These are phyloP conservation scores for Centropus unirufus DNA, from an alignment of 2,113 vertebrate genomes.

Conservation along the genomic window DNA sequence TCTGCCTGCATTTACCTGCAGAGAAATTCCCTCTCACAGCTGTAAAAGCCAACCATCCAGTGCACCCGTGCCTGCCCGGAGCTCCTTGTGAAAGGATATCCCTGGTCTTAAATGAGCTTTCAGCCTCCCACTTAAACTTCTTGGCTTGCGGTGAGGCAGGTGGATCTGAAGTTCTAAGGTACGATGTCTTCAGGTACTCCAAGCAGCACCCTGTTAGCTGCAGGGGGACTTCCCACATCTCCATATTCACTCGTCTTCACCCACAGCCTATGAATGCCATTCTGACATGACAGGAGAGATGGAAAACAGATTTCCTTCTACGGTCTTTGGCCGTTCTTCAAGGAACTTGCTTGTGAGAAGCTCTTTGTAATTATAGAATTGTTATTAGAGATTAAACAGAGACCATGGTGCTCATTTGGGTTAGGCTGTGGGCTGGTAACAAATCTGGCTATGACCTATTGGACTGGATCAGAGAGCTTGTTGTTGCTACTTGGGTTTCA, in stretches of 20 bases:
- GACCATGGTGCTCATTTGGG: background rate
- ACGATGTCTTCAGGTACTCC: background rate
- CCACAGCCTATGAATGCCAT: background rate
- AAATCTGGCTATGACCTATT: background rate
- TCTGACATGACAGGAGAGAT: background rate
- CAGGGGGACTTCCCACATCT: background rate
- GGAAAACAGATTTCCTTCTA: background rate
- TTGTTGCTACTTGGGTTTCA: background rate
- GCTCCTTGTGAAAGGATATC: background rate
- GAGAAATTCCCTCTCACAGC: background rate
- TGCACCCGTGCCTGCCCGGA: background rate
- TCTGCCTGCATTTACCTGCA: background rate
- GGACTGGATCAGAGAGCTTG: background rate
- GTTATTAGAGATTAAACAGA: background rate
- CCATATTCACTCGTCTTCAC: background rate
- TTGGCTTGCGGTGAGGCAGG: slow-evolving; percentile 47
- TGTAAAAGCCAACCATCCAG: background rate
- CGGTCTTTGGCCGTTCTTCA: background rate
- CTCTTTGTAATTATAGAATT: background rate
- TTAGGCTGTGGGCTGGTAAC: background rate
- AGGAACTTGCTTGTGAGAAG: background rate
- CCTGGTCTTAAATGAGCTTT: slow-evolving; percentile 17
- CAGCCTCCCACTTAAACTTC: slow-evolving; percentile 44
- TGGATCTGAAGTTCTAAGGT: background rate
- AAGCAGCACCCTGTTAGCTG: background rate